A percentile compares a stretch with the other conserved stretches of the same genome.
phyloP scores from a whole-genome alignment of 2,797 vertebrate species.

The Menidia menidia region DNA sequence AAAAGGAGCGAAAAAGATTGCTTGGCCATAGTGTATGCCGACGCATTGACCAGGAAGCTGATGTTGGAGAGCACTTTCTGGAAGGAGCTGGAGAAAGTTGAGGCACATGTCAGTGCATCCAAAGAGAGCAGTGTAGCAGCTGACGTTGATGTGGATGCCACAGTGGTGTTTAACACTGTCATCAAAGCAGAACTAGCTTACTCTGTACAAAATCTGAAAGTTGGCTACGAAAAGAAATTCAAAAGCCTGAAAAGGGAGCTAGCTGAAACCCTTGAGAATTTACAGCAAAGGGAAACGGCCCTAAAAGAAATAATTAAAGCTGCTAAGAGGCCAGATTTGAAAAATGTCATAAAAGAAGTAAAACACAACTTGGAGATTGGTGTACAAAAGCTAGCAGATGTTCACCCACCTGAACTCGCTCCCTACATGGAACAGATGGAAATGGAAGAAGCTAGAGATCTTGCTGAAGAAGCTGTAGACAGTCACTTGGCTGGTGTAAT shows the following conservation, averaged over 20 bases:
- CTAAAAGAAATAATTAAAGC: conserved; percentile 85
- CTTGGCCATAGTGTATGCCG: conserved; percentile 81
- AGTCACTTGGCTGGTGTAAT: conserved; percentile 70
- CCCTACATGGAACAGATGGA: conserved; percentile 80
- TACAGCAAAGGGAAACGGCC: conserved; percentile 86
- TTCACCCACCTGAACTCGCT: conserved; percentile 74
- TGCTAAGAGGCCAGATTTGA: conserved; percentile 84
- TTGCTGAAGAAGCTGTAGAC: conserved; percentile 78
- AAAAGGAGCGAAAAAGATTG: conserved; percentile 77
- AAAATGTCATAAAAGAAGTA: conserved; percentile 85
- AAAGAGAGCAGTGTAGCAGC: conserved; percentile 46
- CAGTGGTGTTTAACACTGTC: conserved; percentile 74
- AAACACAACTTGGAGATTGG: conserved; percentile 77
- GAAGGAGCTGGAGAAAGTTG: conserved; percentile 87
- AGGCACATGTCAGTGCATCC: conserved; percentile 55
- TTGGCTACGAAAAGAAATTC: conserved; percentile 87
- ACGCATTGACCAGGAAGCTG: conserved; percentile 89
- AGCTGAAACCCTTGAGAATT: conserved; percentile 81
- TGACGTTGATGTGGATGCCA: conserved; percentile 58
- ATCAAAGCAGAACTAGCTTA: conserved; percentile 91
- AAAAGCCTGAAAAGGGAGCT: conserved; percentile 87
- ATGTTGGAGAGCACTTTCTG: conserved; percentile 90
- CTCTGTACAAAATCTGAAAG: conserved; percentile 87
- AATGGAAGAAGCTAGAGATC: conserved; percentile 72
- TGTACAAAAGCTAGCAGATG: conserved; percentile 74